Base-by-base conservation (phyloP, 2,113 vertebrate genomes). In the Tachysurus fulvidraco region DNA sequence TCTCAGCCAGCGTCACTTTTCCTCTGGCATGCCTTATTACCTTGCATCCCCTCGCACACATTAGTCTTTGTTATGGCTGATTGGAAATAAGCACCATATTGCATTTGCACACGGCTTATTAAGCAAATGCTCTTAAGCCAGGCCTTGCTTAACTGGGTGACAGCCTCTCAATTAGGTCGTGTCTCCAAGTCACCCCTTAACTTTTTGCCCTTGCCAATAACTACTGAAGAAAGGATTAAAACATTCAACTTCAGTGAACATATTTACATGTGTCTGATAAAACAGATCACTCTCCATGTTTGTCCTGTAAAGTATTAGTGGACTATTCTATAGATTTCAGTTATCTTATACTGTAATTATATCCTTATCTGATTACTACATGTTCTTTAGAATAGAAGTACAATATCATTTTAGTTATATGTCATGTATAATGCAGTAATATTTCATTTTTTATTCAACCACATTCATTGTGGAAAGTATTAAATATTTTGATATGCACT, bases 71-170 rank as follows among this genome's bases (percentile, higher is more conserved):
- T 94, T 93, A 95, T 92, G 94, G 92, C 91, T 95, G 94, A 95
- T 94, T 94, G 93, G 91, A 90, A 94, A 93, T 94, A 92, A 93
- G 94, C 93, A 93, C 93, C 93, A 93, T 93, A 95, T 95, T 94
- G 94, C 93, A 93, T 95, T 94, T 95, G 93, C 88, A 86, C 92
- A 95, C 80, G 94, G 93, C 91, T 94, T 95, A 95, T 95, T 95
- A 94, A 93, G 92, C 94, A 93, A 93, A 94, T 90, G 92, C 93
- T 95, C 93, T 93, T 92, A 94, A 93, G 93, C 91, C 92, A 93
- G 91, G 93, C 92, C 91, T 93, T 93, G 92, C 93, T 95, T 94
- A 95, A 94, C 93, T 92, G 92, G 94, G 91, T 92, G 94, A 94
- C 94, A 94, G 93, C 90, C 87, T 93, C 91, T 94, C 94, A 93